Base-by-base conservation (phyloP, 2,888 invertebrate species). In the Patella pellucida region DNA sequence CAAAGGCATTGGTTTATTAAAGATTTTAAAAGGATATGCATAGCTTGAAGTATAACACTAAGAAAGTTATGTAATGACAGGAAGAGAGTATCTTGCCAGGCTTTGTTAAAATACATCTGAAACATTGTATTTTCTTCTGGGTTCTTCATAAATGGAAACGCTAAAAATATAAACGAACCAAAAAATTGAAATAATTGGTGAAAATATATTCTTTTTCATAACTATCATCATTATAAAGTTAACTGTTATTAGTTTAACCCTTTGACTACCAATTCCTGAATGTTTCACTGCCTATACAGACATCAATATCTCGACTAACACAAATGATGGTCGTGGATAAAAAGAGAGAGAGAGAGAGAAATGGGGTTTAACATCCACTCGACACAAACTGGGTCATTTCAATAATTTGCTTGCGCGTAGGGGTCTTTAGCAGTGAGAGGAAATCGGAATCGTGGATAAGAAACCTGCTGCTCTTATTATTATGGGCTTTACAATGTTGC, bases 21-120 rank as follows among this genome's bases (percentile, higher is more conserved):
- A 1, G 27, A 27, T 27, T 16, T n/a, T 68, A 16, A 84, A 88
- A 90, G 90, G 89, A 90, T 89, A 89, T 87, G 87, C 87, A 89
- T 88, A 11, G 86, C 84, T 91, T 95, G 94, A 84, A 95, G 96
- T 79, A 97, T 95, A 0, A 97, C 96, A 16, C 97, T 95, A 62
- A 99, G 92, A 88, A 98, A 95, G 92, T 98, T 98, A 90, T 97
- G 96, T 56, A 98, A 92, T 0, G 98, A 98, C 52, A 95, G 94
- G 75, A 97, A 92, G 85, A 97, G 94, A 51, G 96, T 97, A 89
- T 99, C 98, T 90, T 97, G 97, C 98, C 98, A 99, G 77, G 96
- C 96, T 81, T 95, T 94, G 12, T 95, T 96, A 91, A 97, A 99
- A 91, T 96, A 96, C 74, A 96, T 93, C 19, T 95, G 94, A 91